Evolutionary conservation across 2,797 vertebrate genomes (phyloP), one percentile per base, ranked within the genome.

Genomic region (Moxostoma hubbsi): DNA sequence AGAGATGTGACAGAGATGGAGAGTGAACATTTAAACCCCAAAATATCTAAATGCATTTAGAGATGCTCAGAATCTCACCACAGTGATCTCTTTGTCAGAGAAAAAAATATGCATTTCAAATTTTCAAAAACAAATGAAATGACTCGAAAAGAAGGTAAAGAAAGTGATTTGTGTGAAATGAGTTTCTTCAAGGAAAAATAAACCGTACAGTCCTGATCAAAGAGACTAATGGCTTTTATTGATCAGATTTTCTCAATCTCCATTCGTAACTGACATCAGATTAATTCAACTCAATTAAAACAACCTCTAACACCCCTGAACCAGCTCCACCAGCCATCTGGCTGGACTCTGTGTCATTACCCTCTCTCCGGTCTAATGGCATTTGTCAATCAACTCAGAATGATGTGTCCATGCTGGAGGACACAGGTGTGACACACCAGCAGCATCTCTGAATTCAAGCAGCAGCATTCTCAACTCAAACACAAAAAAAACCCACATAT

Each of bases 221-320:
- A 93, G 85, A 62, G 80, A 90, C 90, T 93, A 92, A 93, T 94
- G 91, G 92, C 90, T 92, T 93, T 94, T 93, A 94, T 93, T 91
- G 93, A 94, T 94, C 86, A 89, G 92, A 94, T 93, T 92, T 92
- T 92, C 58, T 65, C 45, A 43, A 88, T 91, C 91, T 90, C 92
- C 87, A 90, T 91, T 92, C 88, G 86, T 91, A 92, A 89, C 91
- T 91, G 87, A 90, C 90, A 93, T 92, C 90, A 90, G 88, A 93
- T 93, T 91, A 93, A 94, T 93, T 93, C 90, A 89, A 91, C 90
- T 93, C 91, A 92, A 94, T 93, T 94, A 93, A 93, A 93, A 92
- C 91, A 91, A 91, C 89, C 70, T 73, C 84, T n/a, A 12, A 69
- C 53, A 71, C 50, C 53, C n/a, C 16, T 68, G 47, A 83, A 84